Evolutionary conservation across 2,113 vertebrate species (phyloP).

Genomic region (Neogobius melanostomus): DNA sequence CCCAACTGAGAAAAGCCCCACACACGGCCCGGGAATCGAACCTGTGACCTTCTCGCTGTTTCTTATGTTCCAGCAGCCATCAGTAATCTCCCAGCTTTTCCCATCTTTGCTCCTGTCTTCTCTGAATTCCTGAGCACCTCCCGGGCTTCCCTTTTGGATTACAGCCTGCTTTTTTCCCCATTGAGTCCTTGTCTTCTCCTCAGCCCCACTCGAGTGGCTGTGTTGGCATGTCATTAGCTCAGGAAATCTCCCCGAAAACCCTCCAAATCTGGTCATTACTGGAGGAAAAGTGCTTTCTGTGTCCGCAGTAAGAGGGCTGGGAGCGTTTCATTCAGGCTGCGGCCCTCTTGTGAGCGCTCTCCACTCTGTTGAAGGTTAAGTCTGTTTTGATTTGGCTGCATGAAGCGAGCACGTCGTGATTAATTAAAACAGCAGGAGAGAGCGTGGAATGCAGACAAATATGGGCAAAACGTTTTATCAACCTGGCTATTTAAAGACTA

Average conservation of each 20-base stretch:
- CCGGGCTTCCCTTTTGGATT: conserved; percentile 16
- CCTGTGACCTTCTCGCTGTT: not conserved
- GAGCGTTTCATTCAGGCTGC: conserved; percentile 5
- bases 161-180: not conserved
- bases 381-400: conserved; percentile 53
- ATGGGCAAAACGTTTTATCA: not conserved
- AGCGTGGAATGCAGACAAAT: not conserved
- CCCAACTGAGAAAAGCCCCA: not conserved
- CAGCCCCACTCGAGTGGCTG: conserved; percentile 4
- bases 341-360: conserved; percentile 20
- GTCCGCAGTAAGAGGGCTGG: conserved; percentile 29
- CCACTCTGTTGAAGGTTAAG: conserved; percentile 34
- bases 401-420: conserved; percentile 36
- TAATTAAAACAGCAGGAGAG: conserved; percentile 54
- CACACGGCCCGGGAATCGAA: not conserved
- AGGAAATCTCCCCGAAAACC: conserved; percentile 33
- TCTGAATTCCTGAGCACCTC: conserved; percentile 1
- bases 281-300: conserved; percentile 16
- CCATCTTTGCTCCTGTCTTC: not conserved
- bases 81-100: not conserved
- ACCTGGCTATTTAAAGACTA: not conserved
- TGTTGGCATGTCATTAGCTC: conserved; percentile 11
- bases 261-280: conserved; percentile 44
- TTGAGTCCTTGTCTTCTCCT: not conserved
- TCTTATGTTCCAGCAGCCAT: not conserved